phyloP scores from a whole-genome alignment of 2,888 invertebrate species.

The Neoaliturus tenellus region DNA sequence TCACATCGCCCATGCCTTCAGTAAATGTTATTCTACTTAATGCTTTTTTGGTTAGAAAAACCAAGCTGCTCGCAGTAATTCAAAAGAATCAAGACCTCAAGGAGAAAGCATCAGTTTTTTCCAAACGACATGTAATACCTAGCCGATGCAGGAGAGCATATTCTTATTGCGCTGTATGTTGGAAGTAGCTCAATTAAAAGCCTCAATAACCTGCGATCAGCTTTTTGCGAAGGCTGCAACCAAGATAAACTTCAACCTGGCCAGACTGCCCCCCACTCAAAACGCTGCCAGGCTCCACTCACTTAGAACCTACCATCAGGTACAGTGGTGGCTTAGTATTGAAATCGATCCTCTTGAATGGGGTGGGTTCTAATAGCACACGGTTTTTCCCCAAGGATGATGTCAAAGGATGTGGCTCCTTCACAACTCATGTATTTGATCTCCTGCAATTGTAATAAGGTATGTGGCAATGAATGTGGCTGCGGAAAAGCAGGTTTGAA shows the following conservation, averaged over 20 bases:
- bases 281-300: conserved; percentile 38
- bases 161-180: conserved; percentile 37
- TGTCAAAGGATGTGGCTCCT: not conserved
- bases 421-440: not conserved
- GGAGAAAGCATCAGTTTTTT: not conserved
- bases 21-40: conserved; percentile 54
- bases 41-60: not conserved
- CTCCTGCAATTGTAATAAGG: not conserved
- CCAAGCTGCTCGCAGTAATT: not conserved
- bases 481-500: not conserved
- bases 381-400: not conserved
- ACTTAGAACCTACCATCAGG: conserved; percentile 47
- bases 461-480: not conserved
- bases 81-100: not conserved
- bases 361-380: not conserved
- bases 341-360: not conserved
- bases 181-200: conserved; percentile 3
- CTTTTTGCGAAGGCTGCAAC: conserved; percentile 56
- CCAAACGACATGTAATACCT: not conserved
- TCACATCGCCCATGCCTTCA: conserved; percentile 58
- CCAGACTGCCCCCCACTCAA: conserved; percentile 47
- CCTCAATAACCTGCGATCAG: conserved; percentile 57
- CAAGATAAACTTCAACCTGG: conserved; percentile 42
- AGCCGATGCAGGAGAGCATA: not conserved
- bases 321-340: not conserved